These are phyloP conservation scores for Scopus umbretta DNA, from an alignment of 2,113 vertebrate species.

Conservation along the genomic window DNA sequence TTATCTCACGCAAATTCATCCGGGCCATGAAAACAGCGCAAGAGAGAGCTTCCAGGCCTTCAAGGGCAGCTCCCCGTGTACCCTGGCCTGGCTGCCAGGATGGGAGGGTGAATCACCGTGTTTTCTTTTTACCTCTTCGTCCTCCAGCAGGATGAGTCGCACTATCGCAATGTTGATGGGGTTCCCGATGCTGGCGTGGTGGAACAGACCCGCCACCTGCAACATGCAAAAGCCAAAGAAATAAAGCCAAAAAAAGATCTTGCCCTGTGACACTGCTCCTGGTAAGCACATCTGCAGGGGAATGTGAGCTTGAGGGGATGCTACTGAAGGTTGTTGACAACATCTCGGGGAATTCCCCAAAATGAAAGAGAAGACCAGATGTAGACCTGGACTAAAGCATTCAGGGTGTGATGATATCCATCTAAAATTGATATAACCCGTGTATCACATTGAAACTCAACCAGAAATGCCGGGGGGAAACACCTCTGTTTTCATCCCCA, in stretches of 20 bases:
- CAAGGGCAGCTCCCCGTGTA: not conserved
- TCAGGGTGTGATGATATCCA: rapidly evolving
- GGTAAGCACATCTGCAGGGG: not conserved
- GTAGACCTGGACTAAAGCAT: not conserved
- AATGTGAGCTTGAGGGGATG: not conserved
- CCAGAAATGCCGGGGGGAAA: rapidly evolving
- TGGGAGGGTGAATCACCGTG: not conserved
- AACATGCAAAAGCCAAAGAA: not conserved
- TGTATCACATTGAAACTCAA: not conserved
- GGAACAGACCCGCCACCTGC: conserved; percentile 91
- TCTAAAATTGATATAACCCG: not conserved
- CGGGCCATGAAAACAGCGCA: rapidly evolving
- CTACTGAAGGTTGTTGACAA: not conserved
- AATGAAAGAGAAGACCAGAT: not conserved
- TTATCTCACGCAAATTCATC: rapidly evolving
- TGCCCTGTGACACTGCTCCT: not conserved
- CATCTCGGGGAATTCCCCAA: not conserved
- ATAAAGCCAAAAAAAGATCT: no score
- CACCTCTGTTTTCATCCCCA: not conserved
- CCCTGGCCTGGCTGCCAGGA: not conserved
- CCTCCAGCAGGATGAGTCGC: conserved; percentile 87
- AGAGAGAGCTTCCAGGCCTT: not conserved
- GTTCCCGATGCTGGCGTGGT: conserved; percentile 92
- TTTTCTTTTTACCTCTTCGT: conserved; percentile 82
- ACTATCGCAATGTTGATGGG: conserved; percentile 91